Evolutionary conservation across 2,797 vertebrate genomes (phyloP), one percentile per base, ranked within the genome.

Genomic region (Rhinatrema bivittatum): DNA sequence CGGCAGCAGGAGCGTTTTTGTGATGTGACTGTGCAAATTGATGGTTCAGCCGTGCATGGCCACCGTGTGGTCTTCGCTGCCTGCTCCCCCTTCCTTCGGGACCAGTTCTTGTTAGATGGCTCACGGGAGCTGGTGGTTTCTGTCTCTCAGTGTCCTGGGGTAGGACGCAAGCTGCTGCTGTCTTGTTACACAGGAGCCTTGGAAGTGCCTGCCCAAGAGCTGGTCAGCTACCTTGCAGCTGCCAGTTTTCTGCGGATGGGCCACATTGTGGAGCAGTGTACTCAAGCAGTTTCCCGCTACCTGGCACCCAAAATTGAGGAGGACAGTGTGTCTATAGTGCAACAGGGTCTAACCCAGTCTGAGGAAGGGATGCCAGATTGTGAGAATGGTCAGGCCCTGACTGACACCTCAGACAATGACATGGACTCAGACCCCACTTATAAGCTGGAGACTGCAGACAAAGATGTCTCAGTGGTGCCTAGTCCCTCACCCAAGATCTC

Each of bases 61-160:
- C 55, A 54, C 25, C 50, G 55, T 1, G 50, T 58, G 31, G 49
- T 58, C 19, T 41, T 58, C 10, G 55, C 55, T 0, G 55, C 55
- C 10, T 39, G 55, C 36, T 58, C 55, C 11, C 55, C 55, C 16
- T 54, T 52, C 31, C 29, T 58, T 17, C 50, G 55, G 0, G 55
- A 58, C 40, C 55, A 45, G 32, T 53, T 53, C 15, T 24, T 53
- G 20, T 50, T 53, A 15, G 53, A 35, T 5, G 33, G 49, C 17
- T 42, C 46, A 0, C 38, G 26, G 3, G 46, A 49, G 20, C 46
- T 49, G 20, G 36, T 24, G 1, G 33, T 53, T 16, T 53, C 44
- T 2, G 50, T 42, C 9, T 24, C 33, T 29, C 50, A 46, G 29
- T 32, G 44, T 7, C 33, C 50, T 0, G 42, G 41, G 25, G 37